Conservation (phyloP, 2,888 invertebrate genomes). For the Entomobrya proxima region DNA sequence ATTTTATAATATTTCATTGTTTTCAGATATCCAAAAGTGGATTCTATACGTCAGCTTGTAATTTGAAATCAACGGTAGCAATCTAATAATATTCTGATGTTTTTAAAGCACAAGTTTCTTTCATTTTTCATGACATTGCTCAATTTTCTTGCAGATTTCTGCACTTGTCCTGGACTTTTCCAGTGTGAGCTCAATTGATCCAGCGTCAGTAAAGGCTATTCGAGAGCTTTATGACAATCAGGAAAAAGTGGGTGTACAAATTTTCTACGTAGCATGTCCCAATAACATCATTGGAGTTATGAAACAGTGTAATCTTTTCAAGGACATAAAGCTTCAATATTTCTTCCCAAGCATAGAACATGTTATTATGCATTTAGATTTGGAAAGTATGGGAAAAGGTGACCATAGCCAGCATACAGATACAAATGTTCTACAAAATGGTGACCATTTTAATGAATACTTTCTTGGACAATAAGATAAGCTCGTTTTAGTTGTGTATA, state of each 20-base stretch:
- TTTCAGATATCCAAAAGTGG: background rate
- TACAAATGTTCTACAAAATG: background rate
- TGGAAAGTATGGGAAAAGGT: background rate
- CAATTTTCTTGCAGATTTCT: constrained; percentile 66
- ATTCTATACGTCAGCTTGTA: background rate
- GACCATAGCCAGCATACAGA: background rate
- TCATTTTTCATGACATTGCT: background rate
- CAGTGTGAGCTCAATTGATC: constrained; percentile 82
- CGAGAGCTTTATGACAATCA: constrained; percentile 67
- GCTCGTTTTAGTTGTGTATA: background rate
- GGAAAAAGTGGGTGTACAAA: constrained; percentile 52
- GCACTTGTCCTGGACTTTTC: constrained; percentile 82
- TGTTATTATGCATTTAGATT: constrained; percentile 76
- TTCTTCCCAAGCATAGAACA: constrained; percentile 79
- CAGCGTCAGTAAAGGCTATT: constrained; percentile 76
- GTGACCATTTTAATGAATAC: constrained; percentile 19
- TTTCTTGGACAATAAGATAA: background rate
- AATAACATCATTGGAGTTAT: constrained; percentile 75
- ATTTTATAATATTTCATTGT: background rate
- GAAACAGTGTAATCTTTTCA: constrained; percentile 77
- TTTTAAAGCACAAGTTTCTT: background rate
- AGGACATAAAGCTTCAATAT: constrained; percentile 77
- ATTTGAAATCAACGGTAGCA: background rate
- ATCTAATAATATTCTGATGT: background rate
- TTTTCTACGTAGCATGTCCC: constrained; percentile 70